phyloP scores from a whole-genome alignment of 2,113 vertebrate genomes.

The Ardeotis arabs region DNA sequence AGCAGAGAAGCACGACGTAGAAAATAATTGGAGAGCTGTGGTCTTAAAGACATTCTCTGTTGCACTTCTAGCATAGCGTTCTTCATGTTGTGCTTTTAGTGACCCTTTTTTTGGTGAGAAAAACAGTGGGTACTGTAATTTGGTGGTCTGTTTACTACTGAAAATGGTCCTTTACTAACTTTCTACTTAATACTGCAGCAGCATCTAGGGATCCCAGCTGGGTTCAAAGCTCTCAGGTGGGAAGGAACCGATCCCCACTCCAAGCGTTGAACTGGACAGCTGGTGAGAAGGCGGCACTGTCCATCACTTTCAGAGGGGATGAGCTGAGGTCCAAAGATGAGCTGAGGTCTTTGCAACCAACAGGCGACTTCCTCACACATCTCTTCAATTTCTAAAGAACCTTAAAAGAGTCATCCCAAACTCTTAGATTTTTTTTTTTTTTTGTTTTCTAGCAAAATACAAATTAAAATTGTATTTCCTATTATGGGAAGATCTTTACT shows the following conservation, averaged over 20 bases:
- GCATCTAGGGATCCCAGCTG: too few relatives aligned
- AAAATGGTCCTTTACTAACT: not conserved
- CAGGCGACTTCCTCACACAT: fast-evolving
- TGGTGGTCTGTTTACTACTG: not conserved
- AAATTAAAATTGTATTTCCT: not conserved
- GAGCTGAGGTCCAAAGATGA: not conserved
- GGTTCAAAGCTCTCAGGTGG: not conserved
- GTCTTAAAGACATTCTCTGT: not conserved
- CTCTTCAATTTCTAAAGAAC: not conserved
- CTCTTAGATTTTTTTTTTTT: not conserved
- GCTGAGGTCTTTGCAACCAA: not conserved
- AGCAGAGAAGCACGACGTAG: not conserved
- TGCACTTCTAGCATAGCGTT: not conserved
- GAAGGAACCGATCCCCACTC: not conserved
- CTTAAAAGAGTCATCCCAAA: not conserved
- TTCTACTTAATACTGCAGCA: not conserved
- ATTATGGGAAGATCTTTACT: not conserved
- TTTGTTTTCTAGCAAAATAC: not conserved
- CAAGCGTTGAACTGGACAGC: not conserved
- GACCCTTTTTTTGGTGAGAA: not conserved
- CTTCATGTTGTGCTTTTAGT: not conserved
- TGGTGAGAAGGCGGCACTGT: fast-evolving
- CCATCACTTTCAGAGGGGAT: not conserved
- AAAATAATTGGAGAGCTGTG: not conserved
- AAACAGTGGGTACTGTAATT: not conserved